Base-by-base conservation (phyloP, 2,888 invertebrate genomes). In the Cheilosia impressa region DNA sequence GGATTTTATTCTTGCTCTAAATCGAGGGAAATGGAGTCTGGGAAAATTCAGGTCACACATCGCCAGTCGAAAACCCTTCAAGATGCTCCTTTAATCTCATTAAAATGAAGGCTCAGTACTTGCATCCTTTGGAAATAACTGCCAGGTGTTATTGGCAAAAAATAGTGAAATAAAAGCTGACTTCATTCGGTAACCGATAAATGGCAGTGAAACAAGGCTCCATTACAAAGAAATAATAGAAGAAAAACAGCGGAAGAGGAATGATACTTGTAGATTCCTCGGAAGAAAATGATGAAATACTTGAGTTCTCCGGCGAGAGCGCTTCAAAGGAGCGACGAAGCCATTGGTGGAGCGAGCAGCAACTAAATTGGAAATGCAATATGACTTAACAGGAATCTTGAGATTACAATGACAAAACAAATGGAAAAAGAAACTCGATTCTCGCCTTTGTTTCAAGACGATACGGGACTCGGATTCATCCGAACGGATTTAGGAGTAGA, bases 351-450 rank as follows among this genome's bases (percentile, higher is more conserved):
- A 57, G 27, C 27, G 27, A 6, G 6, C 6, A 27, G 45, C 68
- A 77, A 71, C 72, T 83, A 84, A 79, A 84, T 80, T 84, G 80
- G 79, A 84, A 84, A 84, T 79, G 79, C 84, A 84, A 84, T 84
- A 84, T 79, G 84, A 75, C 75, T 80, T 47, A 71, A 71, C 69
- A 71, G 27, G 75, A 79, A 65, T 84, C 84, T 84, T 71, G 63
- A 79, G 75, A 84, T 84, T 69, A 78, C 65, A 75, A 71, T 75
- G 79, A 66, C 69, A 55, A 69, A 55, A 62, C 19, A 71, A 84
- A 79, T 65, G 47, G 60, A 75, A 84, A 65, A 71, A 60, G 84
- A 79, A 79, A 84, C 84, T 60, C 55, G 80, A 84, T 79, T 65
- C 84, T 65, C 53, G 84, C 75, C 71, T 84, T 84, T 84, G 84